A percentile compares a stretch with the other conserved stretches of the same genome.
These are phyloP conservation scores for Linepithema humile DNA, from an alignment of 1,140 invertebrate genomes.

Conservation along the genomic window DNA sequence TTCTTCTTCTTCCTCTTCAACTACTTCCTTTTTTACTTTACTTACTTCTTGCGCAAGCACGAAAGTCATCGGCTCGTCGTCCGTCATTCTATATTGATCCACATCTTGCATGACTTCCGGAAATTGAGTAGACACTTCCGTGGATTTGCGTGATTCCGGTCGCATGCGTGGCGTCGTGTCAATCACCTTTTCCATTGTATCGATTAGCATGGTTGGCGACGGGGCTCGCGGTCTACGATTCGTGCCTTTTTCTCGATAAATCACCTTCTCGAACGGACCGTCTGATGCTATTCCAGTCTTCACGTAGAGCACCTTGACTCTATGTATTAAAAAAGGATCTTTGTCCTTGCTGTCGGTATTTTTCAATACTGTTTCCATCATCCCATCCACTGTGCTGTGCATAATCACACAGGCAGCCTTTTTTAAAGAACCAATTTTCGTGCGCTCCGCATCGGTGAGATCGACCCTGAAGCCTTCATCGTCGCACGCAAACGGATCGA, in stretches of 20 bases:
- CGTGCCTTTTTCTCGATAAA: conserved; percentile 77
- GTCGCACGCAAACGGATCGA: conserved; percentile 81
- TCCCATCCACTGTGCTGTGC: conserved; percentile 77
- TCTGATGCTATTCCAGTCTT: conserved; percentile 67
- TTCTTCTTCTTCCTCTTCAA: background rate
- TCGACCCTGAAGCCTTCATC: conserved; percentile 75
- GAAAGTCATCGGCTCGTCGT: conserved; percentile 66
- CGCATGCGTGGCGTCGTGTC: conserved; percentile 69
- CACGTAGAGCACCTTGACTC: conserved; percentile 76
- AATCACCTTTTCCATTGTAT: background rate
- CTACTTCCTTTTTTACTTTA: background rate
- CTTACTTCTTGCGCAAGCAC: background rate
- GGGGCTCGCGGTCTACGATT: conserved; percentile 71
- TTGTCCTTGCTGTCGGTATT: conserved; percentile 77
- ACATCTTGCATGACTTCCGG: conserved; percentile 75
- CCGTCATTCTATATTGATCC: conserved; percentile 69
- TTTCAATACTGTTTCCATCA: conserved; percentile 75
- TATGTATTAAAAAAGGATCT: conserved; percentile 79
- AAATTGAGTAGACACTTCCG: conserved; percentile 67
- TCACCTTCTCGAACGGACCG: conserved; percentile 70
- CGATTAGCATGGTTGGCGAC: background rate
- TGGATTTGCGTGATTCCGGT: conserved; percentile 41
- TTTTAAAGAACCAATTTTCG: background rate
- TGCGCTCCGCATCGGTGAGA: conserved; percentile 38
- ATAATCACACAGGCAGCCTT: conserved; percentile 77